phyloP scores from a whole-genome alignment of 1,140 invertebrate species.

The Diorhabda carinulata region DNA sequence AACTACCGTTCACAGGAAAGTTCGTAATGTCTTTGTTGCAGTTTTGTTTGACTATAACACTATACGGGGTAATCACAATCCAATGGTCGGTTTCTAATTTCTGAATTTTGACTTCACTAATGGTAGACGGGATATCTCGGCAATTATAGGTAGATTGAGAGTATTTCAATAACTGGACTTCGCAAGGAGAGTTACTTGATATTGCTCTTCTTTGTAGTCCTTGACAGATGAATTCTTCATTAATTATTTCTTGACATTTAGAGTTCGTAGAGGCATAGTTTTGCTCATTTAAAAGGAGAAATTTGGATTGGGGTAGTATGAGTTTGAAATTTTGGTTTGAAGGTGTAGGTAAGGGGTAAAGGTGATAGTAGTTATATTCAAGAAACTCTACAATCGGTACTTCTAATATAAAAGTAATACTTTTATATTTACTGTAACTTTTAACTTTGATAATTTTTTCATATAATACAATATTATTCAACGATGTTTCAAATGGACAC shows the following conservation, averaged over 20 bases:
- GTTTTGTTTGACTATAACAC: background rate
- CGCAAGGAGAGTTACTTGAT: background rate
- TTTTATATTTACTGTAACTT: no score
- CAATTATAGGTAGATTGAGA: background rate
- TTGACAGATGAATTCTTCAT: slow-evolving; percentile 9
- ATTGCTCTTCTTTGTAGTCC: background rate
- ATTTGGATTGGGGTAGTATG: slow-evolving; percentile 7
- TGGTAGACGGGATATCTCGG: background rate
- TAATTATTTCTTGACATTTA: background rate
- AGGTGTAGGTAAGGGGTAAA: slow-evolving; percentile 4
- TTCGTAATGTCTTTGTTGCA: background rate
- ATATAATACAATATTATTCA: no score
- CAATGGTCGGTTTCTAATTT: background rate
- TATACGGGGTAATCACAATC: background rate
- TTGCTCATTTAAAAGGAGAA: slow-evolving; percentile 6
- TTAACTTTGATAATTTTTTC: no score
- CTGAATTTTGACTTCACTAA: slow-evolving; percentile 1
- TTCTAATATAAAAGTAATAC: background rate
- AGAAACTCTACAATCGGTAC: background rate
- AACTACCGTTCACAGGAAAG: background rate
- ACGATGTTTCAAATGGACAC: no score
- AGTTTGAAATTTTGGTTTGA: background rate
- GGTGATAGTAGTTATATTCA: slow-evolving; percentile 6
- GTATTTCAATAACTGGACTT: slow-evolving; percentile 5
- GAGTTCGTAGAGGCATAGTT: background rate